Conservation (phyloP, 2,888 invertebrate genomes). For the Congeria kusceri region DNA sequence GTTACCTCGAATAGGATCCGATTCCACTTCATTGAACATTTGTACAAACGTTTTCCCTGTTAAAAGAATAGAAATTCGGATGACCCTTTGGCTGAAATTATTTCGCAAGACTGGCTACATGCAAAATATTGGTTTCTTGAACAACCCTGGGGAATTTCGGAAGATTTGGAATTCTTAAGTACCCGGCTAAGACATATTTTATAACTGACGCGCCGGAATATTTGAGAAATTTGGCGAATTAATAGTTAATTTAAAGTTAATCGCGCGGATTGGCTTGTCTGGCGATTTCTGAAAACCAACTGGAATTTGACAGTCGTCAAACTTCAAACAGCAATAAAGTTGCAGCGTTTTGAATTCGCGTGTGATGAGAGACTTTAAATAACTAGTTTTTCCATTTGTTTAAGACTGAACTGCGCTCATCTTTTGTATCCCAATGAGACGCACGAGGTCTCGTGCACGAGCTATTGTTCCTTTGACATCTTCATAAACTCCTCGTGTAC, state of each 20-base stretch:
- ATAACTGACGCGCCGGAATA: slow-evolving; percentile 8
- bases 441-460: too few relatives aligned
- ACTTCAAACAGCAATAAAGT: background rate
- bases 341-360: background rate
- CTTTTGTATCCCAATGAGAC: too few relatives aligned
- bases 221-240: slow-evolving; percentile 52
- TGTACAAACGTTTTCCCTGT: background rate
- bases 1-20: background rate
- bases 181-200: slow-evolving; percentile 4
- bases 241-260: slow-evolving; percentile 57
- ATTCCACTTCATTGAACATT: background rate
- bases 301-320: background rate
- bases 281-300: background rate
- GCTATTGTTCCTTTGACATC: too few relatives aligned
- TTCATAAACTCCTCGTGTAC: too few relatives aligned
- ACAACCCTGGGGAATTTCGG: background rate
- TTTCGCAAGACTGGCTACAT: slow-evolving; percentile 6
- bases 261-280: slow-evolving; percentile 33
- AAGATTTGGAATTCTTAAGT: background rate
- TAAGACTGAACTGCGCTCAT: too few relatives aligned
- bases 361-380: too few relatives aligned
- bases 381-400: too few relatives aligned
- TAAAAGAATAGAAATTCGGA: slow-evolving; percentile 6
- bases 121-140: slow-evolving; percentile 3
- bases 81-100: slow-evolving; percentile 2